Percentiles rank a stretch among this genome's conserved stretches.
These are phyloP conservation scores for Pandemis corylana DNA, from an alignment of 2,888 invertebrate species.

Conservation along the genomic window DNA sequence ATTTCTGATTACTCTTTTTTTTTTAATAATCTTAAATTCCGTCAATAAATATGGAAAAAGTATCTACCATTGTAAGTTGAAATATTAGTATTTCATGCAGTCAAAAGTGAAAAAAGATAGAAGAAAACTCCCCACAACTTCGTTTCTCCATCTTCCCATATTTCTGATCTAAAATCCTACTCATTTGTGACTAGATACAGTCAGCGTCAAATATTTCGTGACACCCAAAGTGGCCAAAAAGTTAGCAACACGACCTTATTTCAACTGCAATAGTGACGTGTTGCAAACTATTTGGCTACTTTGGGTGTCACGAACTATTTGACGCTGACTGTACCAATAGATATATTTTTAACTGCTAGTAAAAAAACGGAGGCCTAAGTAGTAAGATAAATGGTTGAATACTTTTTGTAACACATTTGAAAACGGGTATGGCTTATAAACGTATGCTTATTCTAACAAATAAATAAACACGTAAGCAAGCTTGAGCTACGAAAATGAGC, in stretches of 20 bases:
- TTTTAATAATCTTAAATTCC: too few species aligned
- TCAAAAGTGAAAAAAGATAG: neutral
- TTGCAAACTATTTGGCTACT: too few species aligned
- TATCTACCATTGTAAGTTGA: neutral
- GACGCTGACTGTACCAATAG: too few species aligned
- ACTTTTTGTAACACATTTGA: neutral
- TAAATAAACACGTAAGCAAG: slow-evolving; percentile 1
- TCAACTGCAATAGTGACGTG: too few species aligned
- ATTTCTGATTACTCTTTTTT: too few species aligned
- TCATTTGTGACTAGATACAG: neutral
- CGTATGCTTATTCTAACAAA: neutral
- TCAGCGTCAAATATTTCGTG: too few species aligned
- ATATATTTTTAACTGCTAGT: too few species aligned
- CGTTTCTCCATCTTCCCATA: neutral
- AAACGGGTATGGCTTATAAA: neutral
- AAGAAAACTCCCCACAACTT: neutral
- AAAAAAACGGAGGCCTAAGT: too few species aligned
- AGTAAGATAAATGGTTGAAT: too few species aligned
- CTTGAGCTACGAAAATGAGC: neutral
- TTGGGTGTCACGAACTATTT: too few species aligned
- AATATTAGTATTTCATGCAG: neutral
- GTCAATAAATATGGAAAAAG: neutral
- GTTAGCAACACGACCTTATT: too few species aligned
- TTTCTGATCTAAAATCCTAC: neutral
- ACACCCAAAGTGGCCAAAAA: too few species aligned